phyloP scores from a whole-genome alignment of 1,140 invertebrate genomes.

The Sitophilus oryzae region DNA sequence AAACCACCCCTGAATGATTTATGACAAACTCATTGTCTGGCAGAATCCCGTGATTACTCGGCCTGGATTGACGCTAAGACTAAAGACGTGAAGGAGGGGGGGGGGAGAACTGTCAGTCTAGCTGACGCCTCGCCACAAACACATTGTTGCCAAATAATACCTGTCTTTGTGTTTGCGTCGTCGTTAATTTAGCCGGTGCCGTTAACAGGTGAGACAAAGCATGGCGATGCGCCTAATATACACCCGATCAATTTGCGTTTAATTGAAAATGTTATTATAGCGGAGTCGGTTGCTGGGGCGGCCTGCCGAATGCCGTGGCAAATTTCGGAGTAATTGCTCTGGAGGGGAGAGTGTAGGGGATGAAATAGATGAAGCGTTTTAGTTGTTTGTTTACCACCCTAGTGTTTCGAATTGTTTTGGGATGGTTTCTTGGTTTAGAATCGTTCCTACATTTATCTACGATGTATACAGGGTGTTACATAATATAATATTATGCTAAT shows the following conservation, averaged over 20 bases:
- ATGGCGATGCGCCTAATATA: neutral
- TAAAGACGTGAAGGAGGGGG: no score
- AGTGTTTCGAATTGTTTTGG: no score
- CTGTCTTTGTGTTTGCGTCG: neutral
- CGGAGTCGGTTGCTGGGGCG: neutral
- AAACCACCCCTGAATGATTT: no score
- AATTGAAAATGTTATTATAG: neutral
- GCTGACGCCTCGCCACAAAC: no score
- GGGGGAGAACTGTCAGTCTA: no score
- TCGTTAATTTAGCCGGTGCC: neutral
- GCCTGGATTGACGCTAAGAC: neutral
- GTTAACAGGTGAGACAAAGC: neutral
- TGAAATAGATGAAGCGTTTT: neutral
- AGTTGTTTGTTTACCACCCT: neutral
- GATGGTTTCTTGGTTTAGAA: no score
- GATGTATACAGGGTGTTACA: no score
- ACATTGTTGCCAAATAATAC: neutral
- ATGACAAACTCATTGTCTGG: conserved; percentile 4
- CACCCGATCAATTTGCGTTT: neutral
- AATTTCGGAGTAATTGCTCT: neutral
- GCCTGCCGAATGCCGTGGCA: neutral
- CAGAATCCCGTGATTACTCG: neutral
- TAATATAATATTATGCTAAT: no score
- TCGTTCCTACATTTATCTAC: no score
- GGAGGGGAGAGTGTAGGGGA: neutral